Evolutionary conservation across 1,140 invertebrate species (phyloP), one percentile per base, ranked within the genome.

Genomic region (Nebria ingens): DNA sequence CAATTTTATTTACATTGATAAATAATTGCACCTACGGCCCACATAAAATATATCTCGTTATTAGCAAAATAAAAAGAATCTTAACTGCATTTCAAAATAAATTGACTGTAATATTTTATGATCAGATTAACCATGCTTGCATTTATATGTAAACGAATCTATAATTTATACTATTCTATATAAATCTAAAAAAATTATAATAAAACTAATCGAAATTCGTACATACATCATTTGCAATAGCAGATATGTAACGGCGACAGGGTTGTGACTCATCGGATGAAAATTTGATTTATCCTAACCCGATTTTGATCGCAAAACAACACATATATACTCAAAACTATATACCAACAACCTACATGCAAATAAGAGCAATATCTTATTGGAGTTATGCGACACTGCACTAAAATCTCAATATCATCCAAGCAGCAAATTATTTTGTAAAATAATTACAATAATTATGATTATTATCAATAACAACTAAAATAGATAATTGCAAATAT

Each of bases 291-390:
- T 56, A 49, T 11, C 4, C 15, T 29, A 49, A 55, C 40, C 20
- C 12, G 54, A 11, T 17, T 6, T 20, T 45, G 51, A 25, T 21
- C 22, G 40, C 19, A 20, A 22, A 40, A 53, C 53, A 45, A 55
- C 23, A 50, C 23, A 20, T 19, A 21, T 55, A 52, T 12, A 49
- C 21, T 17, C 22, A 38, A 40, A 17, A 21, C 21, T 52, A n/a
- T 34, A 34, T 34, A 34, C 25, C 25, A 34, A 9, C 25, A 34
- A 34, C 25, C 25, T 34, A 34, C 25, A 34, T n/a, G 25, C n/a
- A n/a, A n/a, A n/a, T n/a, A n/a, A n/a, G n/a, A n/a, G n/a, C n/a
- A n/a, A n/a, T n/a, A n/a, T n/a, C n/a, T n/a, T n/a, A n/a, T n/a
- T n/a, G n/a, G n/a, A n/a, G n/a, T n/a, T n/a, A n/a, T n/a, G n/a